These are phyloP conservation scores for Odocoileus hemionus DNA, from an alignment of 2,113 vertebrate genomes.

Conservation along the genomic window DNA sequence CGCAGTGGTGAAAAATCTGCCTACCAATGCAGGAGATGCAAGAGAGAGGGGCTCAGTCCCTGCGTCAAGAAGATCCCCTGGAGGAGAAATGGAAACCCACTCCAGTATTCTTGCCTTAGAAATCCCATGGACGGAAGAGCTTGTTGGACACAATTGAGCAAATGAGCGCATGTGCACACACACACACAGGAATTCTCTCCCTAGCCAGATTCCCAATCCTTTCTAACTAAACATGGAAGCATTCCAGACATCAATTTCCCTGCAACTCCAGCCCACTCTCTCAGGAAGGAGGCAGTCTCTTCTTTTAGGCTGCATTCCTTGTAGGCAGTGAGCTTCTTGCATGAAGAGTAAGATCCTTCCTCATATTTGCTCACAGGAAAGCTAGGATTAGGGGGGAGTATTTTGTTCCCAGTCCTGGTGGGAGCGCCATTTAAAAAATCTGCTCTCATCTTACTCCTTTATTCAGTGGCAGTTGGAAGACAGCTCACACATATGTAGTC, in stretches of 20 bases:
- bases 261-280: background rate
- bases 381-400: background rate
- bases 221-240: background rate
- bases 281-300: background rate
- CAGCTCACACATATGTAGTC: background rate
- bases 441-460: background rate
- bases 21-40: background rate
- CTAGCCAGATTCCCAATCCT: background rate
- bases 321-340: background rate
- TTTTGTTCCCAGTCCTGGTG: background rate
- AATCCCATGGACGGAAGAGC: background rate
- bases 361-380: background rate
- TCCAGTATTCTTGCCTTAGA: background rate
- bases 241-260: background rate
- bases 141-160: background rate
- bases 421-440: background rate
- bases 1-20: background rate
- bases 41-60: background rate
- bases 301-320: background rate
- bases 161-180: rapidly evolving
- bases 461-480: background rate
- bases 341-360: background rate
- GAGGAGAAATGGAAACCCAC: background rate
- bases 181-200: background rate
- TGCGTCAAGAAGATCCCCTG: background rate